phyloP scores from a whole-genome alignment of 2,113 vertebrate species.

The Tetrax tetrax region DNA sequence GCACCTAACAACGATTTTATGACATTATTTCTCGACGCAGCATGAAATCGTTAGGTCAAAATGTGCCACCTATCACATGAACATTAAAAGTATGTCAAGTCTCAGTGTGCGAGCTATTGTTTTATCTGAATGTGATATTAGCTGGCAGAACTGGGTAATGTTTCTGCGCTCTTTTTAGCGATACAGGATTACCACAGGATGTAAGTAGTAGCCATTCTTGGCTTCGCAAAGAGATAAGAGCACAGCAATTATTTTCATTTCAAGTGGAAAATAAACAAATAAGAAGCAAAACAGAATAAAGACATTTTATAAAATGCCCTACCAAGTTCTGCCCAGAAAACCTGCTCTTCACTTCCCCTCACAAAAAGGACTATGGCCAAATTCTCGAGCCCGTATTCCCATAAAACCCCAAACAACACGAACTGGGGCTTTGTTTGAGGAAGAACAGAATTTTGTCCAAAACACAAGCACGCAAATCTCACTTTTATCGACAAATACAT shows the following conservation, averaged over 20 bases:
- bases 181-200: background rate
- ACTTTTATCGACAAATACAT: fast-evolving
- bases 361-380: background rate
- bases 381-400: background rate
- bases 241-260: background rate
- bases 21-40: conserved; percentile 54
- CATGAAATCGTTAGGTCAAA: conserved; percentile 69
- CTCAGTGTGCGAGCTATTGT: conserved; percentile 65
- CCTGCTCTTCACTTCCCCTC: background rate
- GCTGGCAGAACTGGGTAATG: conserved; percentile 56
- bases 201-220: conserved; percentile 13
- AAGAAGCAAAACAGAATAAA: background rate
- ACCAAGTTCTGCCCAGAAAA: conserved; percentile 10
- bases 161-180: background rate
- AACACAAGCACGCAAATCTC: background rate
- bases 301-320: background rate
- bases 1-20: conserved; percentile 54
- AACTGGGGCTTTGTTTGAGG: conserved; percentile 44
- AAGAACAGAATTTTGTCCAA: background rate
- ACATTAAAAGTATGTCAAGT: conserved; percentile 70
- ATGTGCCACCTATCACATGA: conserved; percentile 67
- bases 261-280: conserved; percentile 24
- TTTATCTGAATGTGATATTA: conserved; percentile 64
- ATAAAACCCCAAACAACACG: background rate
- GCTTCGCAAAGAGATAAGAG: background rate